Evolutionary conservation across 2,113 vertebrate genomes (phyloP).

Genomic region (Collichthys lucidus): DNA sequence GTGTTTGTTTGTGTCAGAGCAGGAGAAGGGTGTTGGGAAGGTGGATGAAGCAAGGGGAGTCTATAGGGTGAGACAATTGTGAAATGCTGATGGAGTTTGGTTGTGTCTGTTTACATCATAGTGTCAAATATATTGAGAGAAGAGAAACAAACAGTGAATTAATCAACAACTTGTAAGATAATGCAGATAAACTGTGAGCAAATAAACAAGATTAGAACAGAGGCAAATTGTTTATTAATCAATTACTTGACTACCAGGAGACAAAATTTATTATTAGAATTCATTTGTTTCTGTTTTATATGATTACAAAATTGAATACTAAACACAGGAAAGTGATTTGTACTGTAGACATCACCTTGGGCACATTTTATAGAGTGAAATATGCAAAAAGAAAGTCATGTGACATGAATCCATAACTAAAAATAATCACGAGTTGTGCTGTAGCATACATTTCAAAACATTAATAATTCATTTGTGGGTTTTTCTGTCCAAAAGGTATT

Average conservation of each 20-base stretch:
- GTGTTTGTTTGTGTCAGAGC: conserved; percentile 1
- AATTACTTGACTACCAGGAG: background rate
- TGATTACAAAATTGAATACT: background rate
- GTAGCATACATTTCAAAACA: background rate
- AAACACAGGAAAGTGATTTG: no score
- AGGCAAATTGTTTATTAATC: no score
- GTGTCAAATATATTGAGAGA: conserved; percentile 1
- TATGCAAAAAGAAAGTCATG: no score
- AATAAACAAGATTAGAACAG: no score
- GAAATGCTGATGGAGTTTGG: background rate
- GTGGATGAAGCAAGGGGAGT: conserved; percentile 13
- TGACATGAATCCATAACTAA: no score
- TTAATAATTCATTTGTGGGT: background rate
- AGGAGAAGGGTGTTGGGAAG: background rate
- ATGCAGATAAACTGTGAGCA: no score
- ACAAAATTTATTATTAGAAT: background rate
- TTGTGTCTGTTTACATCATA: background rate
- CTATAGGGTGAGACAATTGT: background rate
- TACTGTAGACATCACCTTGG: background rate
- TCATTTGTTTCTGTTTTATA: background rate
- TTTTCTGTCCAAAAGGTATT: background rate
- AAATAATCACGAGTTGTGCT: background rate
- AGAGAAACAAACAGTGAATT: background rate
- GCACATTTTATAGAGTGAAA: background rate
- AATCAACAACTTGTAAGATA: no score